phyloP scores from a whole-genome alignment of 2,888 invertebrate genomes.

The Myopa testacea region DNA sequence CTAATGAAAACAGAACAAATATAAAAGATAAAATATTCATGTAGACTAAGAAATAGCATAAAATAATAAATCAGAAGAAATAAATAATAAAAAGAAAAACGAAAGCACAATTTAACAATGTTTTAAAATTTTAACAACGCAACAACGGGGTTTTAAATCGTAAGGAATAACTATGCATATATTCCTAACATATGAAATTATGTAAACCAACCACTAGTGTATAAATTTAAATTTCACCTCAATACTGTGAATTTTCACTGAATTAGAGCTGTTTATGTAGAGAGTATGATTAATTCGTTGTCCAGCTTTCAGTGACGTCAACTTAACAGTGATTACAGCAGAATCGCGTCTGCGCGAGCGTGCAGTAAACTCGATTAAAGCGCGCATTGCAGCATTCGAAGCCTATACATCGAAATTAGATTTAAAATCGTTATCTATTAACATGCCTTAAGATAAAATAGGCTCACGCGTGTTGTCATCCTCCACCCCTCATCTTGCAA shows the following conservation, averaged over 20 bases:
- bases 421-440: background rate
- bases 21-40: background rate
- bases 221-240: conserved; percentile 69
- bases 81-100: background rate
- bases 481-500: conserved; percentile 83
- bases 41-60: background rate
- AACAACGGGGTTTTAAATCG: no score
- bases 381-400: conserved; percentile 85
- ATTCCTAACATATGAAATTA: background rate
- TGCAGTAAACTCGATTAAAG: conserved; percentile 86
- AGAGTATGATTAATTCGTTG: conserved; percentile 71
- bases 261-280: conserved; percentile 77
- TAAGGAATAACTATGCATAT: no score
- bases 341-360: conserved; percentile 84
- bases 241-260: conserved; percentile 79
- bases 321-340: conserved; percentile 76
- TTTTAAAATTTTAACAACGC: no score
- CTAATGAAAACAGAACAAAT: conserved; percentile 64
- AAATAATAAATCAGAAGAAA: background rate
- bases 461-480: conserved; percentile 76
- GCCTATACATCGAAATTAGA: conserved; percentile 72
- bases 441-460: background rate
- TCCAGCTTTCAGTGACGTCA: conserved; percentile 82
- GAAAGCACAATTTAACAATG: no score
- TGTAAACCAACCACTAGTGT: no score